Base-by-base conservation (phyloP, 2,797 vertebrate species). In the Melanotaenia trifasciata region DNA sequence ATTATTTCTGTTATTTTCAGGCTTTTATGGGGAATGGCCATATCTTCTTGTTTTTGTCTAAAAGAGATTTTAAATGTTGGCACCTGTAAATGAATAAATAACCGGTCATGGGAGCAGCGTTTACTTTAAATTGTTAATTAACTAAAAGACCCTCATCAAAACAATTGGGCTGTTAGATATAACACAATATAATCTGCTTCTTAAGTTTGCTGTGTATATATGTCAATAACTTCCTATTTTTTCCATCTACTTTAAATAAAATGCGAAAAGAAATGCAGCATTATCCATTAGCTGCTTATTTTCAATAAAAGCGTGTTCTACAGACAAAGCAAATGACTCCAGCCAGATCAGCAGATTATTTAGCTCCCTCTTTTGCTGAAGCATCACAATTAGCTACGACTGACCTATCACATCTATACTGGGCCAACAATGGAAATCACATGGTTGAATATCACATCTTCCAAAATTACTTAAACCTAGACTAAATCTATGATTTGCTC, bases 381-480 rank as follows among this genome's bases (percentile, higher is more conserved):
- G 76, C 67, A 78, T 85, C 77, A 73, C 70, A 70, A 78, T 84
- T 76, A 80, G 62, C 61, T 0, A 3, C 70, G 60, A 84, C 30
- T 81, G 85, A 84, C 74, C 72, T 74, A 77, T 74, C 65, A 54
- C 60, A n/a, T 75, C 63, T 77, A 64, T 35, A 30, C 62, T 20
- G 47, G 36, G 59, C 51, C 68, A 4, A 8, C 79, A 67, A 74
- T 69, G 70, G 72, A 72, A 67, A 45, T 51, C 74, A 69, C 84
- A 85, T 77, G 80, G 84, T 74, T 68, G 70, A 79, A 83, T 26
- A 75, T 68, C 84, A 68, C 84, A 90, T 74, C 84, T 87, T 79
- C 63, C 70, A 84, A 75, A 36, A 53, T 77, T 81, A 79, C 22
- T 73, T 45, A 28, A 69, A 81, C 83, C 83, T 32, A 80, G 77